Evolutionary conservation across 2,888 invertebrate species (phyloP).

Genomic region (Sisyra terminalis): DNA sequence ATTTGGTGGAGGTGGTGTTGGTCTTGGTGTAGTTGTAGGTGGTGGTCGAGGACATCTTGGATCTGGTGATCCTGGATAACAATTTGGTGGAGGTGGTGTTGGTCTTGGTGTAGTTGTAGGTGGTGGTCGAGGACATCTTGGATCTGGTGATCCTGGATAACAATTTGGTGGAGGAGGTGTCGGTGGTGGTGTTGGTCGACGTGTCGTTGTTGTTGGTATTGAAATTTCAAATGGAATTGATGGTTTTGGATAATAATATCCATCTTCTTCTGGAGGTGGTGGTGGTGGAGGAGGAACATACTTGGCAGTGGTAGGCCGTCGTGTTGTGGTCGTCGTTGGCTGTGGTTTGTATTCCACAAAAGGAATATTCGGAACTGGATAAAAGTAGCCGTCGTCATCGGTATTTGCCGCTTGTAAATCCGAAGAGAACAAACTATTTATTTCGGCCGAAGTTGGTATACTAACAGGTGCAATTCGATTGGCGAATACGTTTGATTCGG

Average conservation of each 20-base stretch:
- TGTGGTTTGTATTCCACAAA: slow-evolving; percentile 5
- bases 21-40: too few species aligned
- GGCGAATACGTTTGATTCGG: slow-evolving; percentile 2
- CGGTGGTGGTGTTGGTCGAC: slow-evolving; percentile 18
- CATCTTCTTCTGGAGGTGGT: not conserved
- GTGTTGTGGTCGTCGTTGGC: not conserved
- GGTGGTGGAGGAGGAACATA: not conserved
- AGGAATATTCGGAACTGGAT: slow-evolving; percentile 9
- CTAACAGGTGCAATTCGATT: not conserved
- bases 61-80: slow-evolving; percentile 25
- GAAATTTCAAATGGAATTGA: slow-evolving; percentile 16
- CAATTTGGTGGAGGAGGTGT: slow-evolving; percentile 15
- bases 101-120: slow-evolving; percentile 19
- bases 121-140: slow-evolving; percentile 21
- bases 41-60: slow-evolving; percentile 17
- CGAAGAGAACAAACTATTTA: not conserved
- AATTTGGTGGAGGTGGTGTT: slow-evolving; percentile 19
- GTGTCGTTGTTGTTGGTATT: slow-evolving; percentile 13
- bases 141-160: not conserved
- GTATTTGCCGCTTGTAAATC: slow-evolving; percentile 1
- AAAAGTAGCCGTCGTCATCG: slow-evolving; percentile 9
- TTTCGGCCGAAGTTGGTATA: not conserved
- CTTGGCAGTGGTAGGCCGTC: not conserved
- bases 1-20: too few species aligned
- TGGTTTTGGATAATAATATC: slow-evolving; percentile 6